Percentiles rank a stretch among this genome's conserved stretches.
phyloP scores from a whole-genome alignment of 2,797 vertebrate species.

The Nannoperca obscura region DNA sequence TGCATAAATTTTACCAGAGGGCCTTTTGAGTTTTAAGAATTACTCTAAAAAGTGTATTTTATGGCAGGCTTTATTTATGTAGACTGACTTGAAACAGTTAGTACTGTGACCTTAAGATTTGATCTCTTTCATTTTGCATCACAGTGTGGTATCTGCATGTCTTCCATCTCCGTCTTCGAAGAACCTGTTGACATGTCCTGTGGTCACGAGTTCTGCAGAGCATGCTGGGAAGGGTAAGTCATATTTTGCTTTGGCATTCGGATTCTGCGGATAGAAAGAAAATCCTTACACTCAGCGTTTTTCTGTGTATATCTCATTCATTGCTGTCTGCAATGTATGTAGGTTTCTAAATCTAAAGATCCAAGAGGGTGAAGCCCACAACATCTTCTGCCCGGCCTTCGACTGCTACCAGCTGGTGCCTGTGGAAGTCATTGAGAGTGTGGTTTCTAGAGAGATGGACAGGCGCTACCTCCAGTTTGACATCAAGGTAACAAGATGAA shows the following conservation, averaged over 20 bases:
- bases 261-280: neutral
- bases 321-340: slow-evolving; percentile 2
- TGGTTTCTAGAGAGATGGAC: slow-evolving; percentile 99
- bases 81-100: neutral
- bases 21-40: slow-evolving; percentile 18
- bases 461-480: slow-evolving; percentile 98
- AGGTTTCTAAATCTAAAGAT: slow-evolving; percentile 99
- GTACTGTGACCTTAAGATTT: neutral
- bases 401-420: slow-evolving; percentile 99
- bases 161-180: slow-evolving; percentile 95
- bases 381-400: slow-evolving; percentile 98
- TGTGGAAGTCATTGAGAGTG: slow-evolving; percentile 98
- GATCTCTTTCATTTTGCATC: slow-evolving; percentile 43
- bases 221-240: slow-evolving; percentile 98
- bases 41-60: neutral
- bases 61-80: neutral
- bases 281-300: neutral
- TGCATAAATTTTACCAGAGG: neutral
- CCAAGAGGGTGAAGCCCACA: slow-evolving; percentile 99
- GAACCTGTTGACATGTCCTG: slow-evolving; percentile 98
- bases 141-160: slow-evolving; percentile 99
- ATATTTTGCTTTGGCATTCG: slow-evolving; percentile 5
- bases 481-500: slow-evolving; percentile 90
- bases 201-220: slow-evolving; percentile 97
- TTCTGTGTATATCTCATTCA: neutral